A percentile compares a stretch with the other conserved stretches of the same genome.
Evolutionary conservation across 2,888 invertebrate genomes (phyloP).

Genomic region (Oxyteleia sp.): DNA sequence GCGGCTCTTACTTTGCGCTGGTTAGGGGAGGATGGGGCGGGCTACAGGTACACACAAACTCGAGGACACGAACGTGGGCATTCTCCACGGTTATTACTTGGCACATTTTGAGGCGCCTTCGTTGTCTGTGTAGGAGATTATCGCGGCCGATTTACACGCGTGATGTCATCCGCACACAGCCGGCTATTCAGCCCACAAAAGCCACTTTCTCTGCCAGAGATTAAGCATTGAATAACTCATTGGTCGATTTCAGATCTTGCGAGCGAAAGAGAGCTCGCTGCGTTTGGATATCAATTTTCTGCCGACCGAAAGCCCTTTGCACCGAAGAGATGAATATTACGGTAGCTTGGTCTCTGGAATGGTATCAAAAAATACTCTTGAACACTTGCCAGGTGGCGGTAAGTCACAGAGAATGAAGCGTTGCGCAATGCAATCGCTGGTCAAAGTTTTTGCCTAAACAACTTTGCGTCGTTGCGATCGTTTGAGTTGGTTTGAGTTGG

Average conservation of each 20-base stretch:
- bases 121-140: slow-evolving; percentile 15
- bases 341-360: background rate
- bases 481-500: background rate
- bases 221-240: too few relatives aligned
- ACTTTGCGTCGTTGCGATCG: background rate
- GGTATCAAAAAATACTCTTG: slow-evolving; percentile 2
- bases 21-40: slow-evolving; percentile 28
- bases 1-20: slow-evolving; percentile 75
- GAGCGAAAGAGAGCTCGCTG: background rate
- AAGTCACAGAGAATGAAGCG: background rate
- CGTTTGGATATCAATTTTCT: background rate
- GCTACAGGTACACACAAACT: slow-evolving; percentile 40
- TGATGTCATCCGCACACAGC: too few relatives aligned
- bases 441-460: background rate
- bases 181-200: too few relatives aligned
- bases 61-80: slow-evolving; percentile 28
- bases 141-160: slow-evolving; percentile 31
- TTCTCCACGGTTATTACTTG: slow-evolving; percentile 68
- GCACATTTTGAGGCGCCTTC: slow-evolving; percentile 53
- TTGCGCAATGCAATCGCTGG: background rate
- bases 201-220: too few relatives aligned
- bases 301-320: background rate
- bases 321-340: background rate
- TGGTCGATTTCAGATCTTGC: background rate
- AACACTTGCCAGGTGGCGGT: background rate